Base-by-base conservation (phyloP, 2,113 vertebrate genomes). In the Thalassoma bifasciatum region DNA sequence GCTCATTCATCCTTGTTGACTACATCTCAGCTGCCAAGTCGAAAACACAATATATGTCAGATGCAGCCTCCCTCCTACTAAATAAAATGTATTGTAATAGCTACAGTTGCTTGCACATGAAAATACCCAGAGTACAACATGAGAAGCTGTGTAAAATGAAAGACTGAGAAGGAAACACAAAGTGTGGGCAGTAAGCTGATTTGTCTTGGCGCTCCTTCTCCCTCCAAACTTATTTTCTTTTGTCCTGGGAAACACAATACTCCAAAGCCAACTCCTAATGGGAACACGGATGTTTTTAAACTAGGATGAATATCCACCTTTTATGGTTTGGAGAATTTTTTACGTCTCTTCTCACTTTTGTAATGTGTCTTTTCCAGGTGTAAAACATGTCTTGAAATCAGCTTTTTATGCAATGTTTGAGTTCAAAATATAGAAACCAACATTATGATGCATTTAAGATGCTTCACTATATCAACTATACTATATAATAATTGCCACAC, bases 1-100 rank as follows among this genome's bases (percentile, higher is more conserved):
- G 77, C 86, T 87, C 86, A 84, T 85, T 86, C 83, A 88, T 87
- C 82, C 82, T 90, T 84, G 84, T 92, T 85, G 79, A 85, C 85
- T 86, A 68, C 78, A 72, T 81, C 57, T 74, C 66, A 65, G 86
- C 71, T 87, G 80, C 76, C 72, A 80, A 87, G 82, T 83, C 77
- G 62, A 69, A 86, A 86, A 88, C 68, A 75, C 76, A 87, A 66
- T 75, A 73, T 72, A 75, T 81, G 83, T 82, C 81, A 83, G 65
- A 75, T 62, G 67, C 73, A 58, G 75, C 75, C 69, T 66, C 62
- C 60, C 70, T 37, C 46, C 46, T 72, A 26, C 64, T 49, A 66
- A 74, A 81, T 73, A 68, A 76, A 87, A 73, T 78, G 21, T 52
- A 83, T 64, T 79, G 70, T 67, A 60, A 62, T 74, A 53, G 57